These are phyloP conservation scores for Clarias macrocephalus DNA, from an alignment of 2,113 vertebrate genomes.

Conservation along the genomic window DNA sequence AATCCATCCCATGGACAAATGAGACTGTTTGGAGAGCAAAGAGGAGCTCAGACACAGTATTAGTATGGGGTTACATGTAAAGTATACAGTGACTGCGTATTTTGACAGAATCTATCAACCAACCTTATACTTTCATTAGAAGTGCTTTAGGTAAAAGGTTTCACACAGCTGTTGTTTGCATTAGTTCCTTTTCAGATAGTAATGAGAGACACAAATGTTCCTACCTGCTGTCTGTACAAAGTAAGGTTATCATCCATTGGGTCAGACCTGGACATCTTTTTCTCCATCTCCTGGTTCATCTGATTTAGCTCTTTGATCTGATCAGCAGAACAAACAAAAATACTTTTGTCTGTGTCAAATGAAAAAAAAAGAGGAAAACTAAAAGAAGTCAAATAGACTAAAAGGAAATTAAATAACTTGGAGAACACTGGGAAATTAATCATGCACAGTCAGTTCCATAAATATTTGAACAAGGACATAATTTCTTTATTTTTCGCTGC, in stretches of 20 bases:
- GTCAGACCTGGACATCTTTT: constrained; percentile 89
- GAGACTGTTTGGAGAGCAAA: not conserved
- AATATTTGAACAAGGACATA: no score
- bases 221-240: constrained; percentile 94
- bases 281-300: constrained; percentile 90
- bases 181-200: not conserved
- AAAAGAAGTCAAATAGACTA: not conserved
- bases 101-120: not conserved
- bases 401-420: not conserved
- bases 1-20: not conserved
- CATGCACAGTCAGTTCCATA: no score
- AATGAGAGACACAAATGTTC: not conserved
- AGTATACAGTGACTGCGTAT: not conserved
- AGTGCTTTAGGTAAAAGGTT: not conserved
- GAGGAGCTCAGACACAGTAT: not conserved
- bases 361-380: not conserved
- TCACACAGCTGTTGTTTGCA: not conserved
- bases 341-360: not conserved
- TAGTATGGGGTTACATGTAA: not conserved
- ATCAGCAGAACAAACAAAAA: constrained; percentile 73
- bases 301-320: constrained; percentile 72
- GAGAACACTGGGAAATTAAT: not conserved
- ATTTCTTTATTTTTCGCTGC: no score
- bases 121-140: not conserved
- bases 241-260: constrained; percentile 89